A percentile compares a stretch with the other conserved stretches of the same genome.
Conservation (phyloP, 2,113 vertebrate genomes). For the Porphyrio hochstetteri region DNA sequence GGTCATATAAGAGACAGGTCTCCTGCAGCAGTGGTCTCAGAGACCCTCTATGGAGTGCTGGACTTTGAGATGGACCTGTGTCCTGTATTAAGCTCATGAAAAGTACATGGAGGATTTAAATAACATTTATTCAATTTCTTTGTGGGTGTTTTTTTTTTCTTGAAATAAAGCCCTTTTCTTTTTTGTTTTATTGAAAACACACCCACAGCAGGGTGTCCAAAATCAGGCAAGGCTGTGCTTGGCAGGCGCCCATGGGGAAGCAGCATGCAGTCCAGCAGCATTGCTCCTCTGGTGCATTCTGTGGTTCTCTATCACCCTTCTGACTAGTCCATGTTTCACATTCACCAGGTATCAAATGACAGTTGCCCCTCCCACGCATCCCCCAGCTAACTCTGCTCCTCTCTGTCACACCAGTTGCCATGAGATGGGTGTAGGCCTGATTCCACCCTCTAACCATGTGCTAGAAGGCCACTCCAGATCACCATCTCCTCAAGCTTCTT, state of each 20-base stretch:
- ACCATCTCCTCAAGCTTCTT: not conserved
- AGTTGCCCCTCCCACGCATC: not conserved
- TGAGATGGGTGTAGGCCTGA: not conserved
- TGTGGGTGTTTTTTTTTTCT: not conserved
- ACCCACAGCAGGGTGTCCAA: not conserved
- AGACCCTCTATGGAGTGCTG: not conserved
- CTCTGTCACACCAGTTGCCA: not conserved
- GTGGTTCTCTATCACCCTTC: not conserved
- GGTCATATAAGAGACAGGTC: not conserved
- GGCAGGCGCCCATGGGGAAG: not conserved
- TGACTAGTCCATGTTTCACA: not conserved
- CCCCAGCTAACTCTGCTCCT: not conserved
- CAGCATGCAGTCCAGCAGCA: not conserved
- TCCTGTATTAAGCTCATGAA: not conserved
- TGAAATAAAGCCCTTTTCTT: conserved; percentile 9
- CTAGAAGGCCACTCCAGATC: not conserved
- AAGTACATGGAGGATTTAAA: not conserved
- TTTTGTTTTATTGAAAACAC: conserved; percentile 38
- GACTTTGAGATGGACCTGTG: not conserved
- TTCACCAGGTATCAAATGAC: not conserved
- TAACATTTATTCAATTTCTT: conserved; percentile 18
- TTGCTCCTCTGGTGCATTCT: not conserved
- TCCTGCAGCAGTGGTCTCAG: not conserved
- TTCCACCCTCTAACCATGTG: not conserved
- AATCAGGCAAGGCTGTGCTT: not conserved